Base-by-base conservation (phyloP, 2,888 invertebrate species). In the Thecophora atra region DNA sequence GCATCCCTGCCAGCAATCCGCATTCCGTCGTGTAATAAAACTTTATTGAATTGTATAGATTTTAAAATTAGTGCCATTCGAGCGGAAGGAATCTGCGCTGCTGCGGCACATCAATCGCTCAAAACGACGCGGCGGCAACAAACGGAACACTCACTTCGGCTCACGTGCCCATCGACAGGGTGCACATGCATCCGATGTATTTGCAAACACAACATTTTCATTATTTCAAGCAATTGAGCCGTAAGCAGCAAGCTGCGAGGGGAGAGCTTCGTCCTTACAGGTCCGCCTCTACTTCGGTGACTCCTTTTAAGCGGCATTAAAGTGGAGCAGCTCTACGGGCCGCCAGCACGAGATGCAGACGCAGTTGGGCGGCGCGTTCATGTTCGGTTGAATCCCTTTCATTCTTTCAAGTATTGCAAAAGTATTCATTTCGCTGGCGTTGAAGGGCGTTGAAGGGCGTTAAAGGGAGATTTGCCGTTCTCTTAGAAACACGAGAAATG, bases 11-110 rank as follows among this genome's bases (percentile, higher is more conserved):
- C n/a, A 28, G 24, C 28, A 17, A 54, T 13, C 15, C 47, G 15
- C 68, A 42, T 52, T 67, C 67, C 66, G 68, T 67, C 75, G 77
- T 78, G 79, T 82, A 85, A 83, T 83, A 85, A 84, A 84, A 83
- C 81, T 83, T 83, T 84, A 83, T 85, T 83, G 85, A 83, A 85
- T 85, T 83, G 84, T 81, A 83, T 82, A 80, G 82, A 83, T 84
- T 83, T 82, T 79, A 81, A 85, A 85, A 84, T 85, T 82, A 85
- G 83, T 83, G 84, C 80, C 79, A 78, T 77, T 81, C 80, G 81
- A 80, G 79, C 82, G 81, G 81, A 83, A 83, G 82, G 80, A 82
- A 83, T 81, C 79, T 68, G 42, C 51, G 64, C 30, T 19, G 26
- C 79, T 64, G 26, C 42, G 26, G n/a, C 15, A 63, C 68, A 67